A percentile compares a stretch with the other conserved stretches of the same genome.
Evolutionary conservation across 37 sponge, comb jelly and placozoan species (phyloP).

Genomic region (Chondrosia reniformis): DNA sequence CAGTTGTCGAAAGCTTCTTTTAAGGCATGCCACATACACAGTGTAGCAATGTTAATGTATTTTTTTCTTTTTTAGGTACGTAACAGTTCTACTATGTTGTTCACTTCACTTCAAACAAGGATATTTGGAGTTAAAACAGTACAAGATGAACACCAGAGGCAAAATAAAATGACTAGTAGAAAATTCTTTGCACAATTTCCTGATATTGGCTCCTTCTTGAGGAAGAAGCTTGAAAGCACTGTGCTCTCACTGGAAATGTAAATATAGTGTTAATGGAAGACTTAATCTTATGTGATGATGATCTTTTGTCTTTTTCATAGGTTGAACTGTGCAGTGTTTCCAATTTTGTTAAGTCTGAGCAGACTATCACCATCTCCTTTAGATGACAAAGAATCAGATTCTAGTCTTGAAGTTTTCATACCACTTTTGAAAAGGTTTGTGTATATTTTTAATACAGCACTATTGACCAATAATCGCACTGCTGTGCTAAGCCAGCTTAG

Average conservation of each 20-base stretch:
- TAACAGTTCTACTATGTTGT: constrained; percentile 80
- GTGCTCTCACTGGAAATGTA: neutral
- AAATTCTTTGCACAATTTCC: constrained; percentile 83
- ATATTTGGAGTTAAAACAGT: constrained; percentile 85
- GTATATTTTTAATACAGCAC: neutral
- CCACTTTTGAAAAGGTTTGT: constrained; percentile 53
- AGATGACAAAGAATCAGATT: constrained; percentile 32
- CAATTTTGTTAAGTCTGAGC: constrained; percentile 60
- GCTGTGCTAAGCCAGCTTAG: no score
- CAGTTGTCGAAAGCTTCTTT: no score
- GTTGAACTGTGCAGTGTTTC: constrained; percentile 42
- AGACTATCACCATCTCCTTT: constrained; percentile 59
- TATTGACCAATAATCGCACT: no score
- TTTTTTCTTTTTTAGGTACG: constrained; percentile 44
- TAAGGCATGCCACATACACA: no score
- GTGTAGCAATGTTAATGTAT: neutral
- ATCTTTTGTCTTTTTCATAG: neutral
- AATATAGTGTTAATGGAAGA: neutral
- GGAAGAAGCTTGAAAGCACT: constrained; percentile 31
- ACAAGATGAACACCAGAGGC: constrained; percentile 65
- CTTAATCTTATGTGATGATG: neutral
- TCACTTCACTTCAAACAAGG: constrained; percentile 61
- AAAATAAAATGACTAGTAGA: constrained; percentile 74
- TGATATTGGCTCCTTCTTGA: constrained; percentile 42
- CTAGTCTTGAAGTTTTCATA: constrained; percentile 28